Percentiles rank a stretch among this genome's conserved stretches.
Conservation (phyloP, 2,888 invertebrate genomes). For the Ennomos fuscantarius region DNA sequence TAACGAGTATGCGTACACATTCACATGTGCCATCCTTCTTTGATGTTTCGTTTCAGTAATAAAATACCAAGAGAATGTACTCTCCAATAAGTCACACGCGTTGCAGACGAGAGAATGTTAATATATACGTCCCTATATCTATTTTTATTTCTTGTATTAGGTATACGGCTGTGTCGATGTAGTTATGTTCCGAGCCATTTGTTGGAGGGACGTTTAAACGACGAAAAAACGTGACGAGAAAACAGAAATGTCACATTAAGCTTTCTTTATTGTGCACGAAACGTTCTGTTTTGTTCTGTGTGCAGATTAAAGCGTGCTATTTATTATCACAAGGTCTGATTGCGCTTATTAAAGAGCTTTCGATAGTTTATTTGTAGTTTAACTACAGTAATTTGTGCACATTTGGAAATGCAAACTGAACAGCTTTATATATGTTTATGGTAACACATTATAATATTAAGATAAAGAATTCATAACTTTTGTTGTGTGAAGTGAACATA, state of each 20-base stretch:
- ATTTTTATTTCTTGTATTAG: slow-evolving; percentile 56
- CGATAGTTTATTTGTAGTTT: slow-evolving; percentile 4
- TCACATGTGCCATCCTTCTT: neutral
- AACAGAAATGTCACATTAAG: slow-evolving; percentile 70
- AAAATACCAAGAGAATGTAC: slow-evolving; percentile 9
- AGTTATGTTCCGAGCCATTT: slow-evolving; percentile 74
- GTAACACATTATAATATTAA: too few species aligned
- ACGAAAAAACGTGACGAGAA: slow-evolving; percentile 80
- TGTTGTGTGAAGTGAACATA: too few species aligned
- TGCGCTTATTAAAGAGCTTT: slow-evolving; percentile 28
- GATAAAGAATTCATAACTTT: too few species aligned
- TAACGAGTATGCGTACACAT: too few species aligned
- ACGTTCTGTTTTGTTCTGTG: slow-evolving; percentile 66
- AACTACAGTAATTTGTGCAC: neutral
- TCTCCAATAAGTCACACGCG: slow-evolving; percentile 9
- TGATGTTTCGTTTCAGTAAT: slow-evolving; percentile 1
- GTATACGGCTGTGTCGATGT: slow-evolving; percentile 59
- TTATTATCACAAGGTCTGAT: slow-evolving; percentile 54
- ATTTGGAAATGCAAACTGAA: too few species aligned
- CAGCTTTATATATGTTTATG: too few species aligned
- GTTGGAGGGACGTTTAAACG: slow-evolving; percentile 74
- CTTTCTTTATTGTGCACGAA: slow-evolving; percentile 70
- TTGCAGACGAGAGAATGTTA: slow-evolving; percentile 14
- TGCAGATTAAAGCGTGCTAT: slow-evolving; percentile 73
- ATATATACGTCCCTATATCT: slow-evolving; percentile 38